Percentiles rank a stretch among this genome's conserved stretches.
Conservation (phyloP, 2,113 vertebrate species). For the Chaetodon trifascialis region DNA sequence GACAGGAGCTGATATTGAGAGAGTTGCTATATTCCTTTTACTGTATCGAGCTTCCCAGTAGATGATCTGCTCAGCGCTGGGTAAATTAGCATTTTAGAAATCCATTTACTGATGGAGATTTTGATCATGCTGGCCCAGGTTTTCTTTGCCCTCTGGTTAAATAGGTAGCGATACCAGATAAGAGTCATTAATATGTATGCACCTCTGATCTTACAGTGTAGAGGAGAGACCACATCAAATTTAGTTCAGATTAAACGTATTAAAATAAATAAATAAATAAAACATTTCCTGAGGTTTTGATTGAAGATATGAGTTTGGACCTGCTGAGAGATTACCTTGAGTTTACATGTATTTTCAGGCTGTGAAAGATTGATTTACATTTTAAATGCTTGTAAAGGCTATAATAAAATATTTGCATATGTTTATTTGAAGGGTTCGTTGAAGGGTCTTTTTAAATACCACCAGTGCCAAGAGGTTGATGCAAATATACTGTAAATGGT, state of each 20-base stretch:
- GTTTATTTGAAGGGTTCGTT: background rate
- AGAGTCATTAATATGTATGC: slow-evolving; percentile 58
- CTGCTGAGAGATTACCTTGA: background rate
- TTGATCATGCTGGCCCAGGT: slow-evolving; percentile 36
- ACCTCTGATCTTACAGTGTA: slow-evolving; percentile 23
- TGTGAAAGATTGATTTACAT: slow-evolving; percentile 3
- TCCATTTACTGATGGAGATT: slow-evolving; percentile 45
- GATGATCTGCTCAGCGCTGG: background rate
- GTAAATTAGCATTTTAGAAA: slow-evolving; percentile 36
- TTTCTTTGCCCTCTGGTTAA: slow-evolving; percentile 45
- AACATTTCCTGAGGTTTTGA: slow-evolving; percentile 21
- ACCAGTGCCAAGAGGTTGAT: background rate
- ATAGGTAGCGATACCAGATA: slow-evolving; percentile 45
- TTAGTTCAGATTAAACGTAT: slow-evolving; percentile 31
- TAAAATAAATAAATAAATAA: background rate
- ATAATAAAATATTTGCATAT: slow-evolving; percentile 9
- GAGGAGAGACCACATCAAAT: slow-evolving; percentile 29
- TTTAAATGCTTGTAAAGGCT: background rate
- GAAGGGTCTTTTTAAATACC: background rate
- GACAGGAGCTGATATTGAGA: background rate
- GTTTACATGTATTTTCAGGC: slow-evolving; percentile 27
- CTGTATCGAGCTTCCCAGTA: background rate
- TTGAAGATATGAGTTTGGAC: slow-evolving; percentile 25
- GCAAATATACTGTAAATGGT: background rate
- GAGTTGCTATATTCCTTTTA: background rate